Base-by-base conservation (phyloP, 2,888 invertebrate genomes). In the Atrina japonica region DNA sequence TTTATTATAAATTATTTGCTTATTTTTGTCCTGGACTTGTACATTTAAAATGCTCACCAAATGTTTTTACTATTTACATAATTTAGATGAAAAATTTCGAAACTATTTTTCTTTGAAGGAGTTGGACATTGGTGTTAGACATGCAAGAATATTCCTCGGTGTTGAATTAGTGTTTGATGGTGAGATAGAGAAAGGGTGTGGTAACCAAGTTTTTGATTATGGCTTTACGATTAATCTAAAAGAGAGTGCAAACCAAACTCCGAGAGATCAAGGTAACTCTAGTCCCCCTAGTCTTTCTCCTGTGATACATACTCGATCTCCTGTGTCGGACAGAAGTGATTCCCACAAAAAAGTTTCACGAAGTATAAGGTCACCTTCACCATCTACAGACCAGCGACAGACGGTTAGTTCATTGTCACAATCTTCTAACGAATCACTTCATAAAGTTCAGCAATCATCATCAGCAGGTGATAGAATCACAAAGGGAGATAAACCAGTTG, bases 141-240 rank as follows among this genome's bases (percentile, higher is more conserved):
- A 85, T 59, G 75, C 88, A 23, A 69, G 80, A 30, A 76, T 90
- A 27, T 82, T 76, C 67, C 73, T 89, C 30, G 86, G 83, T 40
- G 84, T 83, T 18, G 77, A 83, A 18, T 67, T 88, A 11, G 76
- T 88, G 47, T 90, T 83, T 75, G 82, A 79, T 69, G 89, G 88
- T 7, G 82, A 86, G 25, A 66, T 90, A 21, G 89, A 90, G 58
- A 90, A 89, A 77, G 90, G 89, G n/a, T 89, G 89, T 80, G 90
- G 90, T 3, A 90, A 90, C 53, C 89, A 90, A 56, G 87, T 90
- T 50, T 90, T 89, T 82, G 89, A 90, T 78, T 90, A 89, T 68
- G 82, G 88, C 70, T 85, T 84, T 66, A 79, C 76, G 27, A 56
- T 69, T n/a, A 16, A 50, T 41, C 35, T 69, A 49, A 64, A 52